These are phyloP conservation scores for Oostethus manadensis DNA, from an alignment of 2,113 vertebrate genomes.

Conservation along the genomic window DNA sequence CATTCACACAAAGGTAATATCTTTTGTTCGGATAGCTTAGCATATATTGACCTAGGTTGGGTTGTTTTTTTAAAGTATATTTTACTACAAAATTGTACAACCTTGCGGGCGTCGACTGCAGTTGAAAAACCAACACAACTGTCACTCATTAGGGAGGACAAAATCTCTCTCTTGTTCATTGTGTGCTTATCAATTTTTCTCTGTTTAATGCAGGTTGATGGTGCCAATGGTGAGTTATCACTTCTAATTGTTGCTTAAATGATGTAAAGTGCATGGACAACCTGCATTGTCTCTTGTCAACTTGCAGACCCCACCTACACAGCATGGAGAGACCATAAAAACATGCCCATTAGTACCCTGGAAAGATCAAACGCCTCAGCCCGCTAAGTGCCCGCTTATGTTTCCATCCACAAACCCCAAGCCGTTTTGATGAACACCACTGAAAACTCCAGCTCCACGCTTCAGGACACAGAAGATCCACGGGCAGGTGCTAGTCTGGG, in stretches of 20 bases:
- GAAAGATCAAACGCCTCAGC: not conserved
- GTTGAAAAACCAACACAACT: not conserved
- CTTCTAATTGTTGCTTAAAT: not conserved
- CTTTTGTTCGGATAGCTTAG: not conserved
- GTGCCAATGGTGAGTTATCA: slow-evolving; percentile 6
- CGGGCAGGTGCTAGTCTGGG: not conserved
- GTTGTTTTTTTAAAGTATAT: too few relatives aligned
- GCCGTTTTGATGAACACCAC: not conserved
- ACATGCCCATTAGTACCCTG: slow-evolving; percentile 45
- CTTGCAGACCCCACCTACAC: slow-evolving; percentile 13
- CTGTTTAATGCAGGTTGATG: slow-evolving; percentile 15
- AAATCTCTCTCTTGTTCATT: not conserved
- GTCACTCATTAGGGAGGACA: not conserved
- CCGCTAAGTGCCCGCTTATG: slow-evolving; percentile 12
- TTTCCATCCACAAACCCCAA: not conserved
- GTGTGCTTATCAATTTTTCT: not conserved
- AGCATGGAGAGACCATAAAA: slow-evolving; percentile 35
- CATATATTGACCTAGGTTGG: too few relatives aligned
- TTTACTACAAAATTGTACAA: not conserved
- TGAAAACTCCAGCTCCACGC: not conserved
- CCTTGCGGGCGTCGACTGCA: not conserved
- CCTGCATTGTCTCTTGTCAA: not conserved
- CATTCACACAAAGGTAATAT: not conserved
- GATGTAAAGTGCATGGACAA: not conserved
- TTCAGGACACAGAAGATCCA: not conserved